Percentiles rank a stretch among this genome's conserved stretches.
Conservation (phyloP, 92 coral and sea anemone species). For the Diadumene lineata region DNA sequence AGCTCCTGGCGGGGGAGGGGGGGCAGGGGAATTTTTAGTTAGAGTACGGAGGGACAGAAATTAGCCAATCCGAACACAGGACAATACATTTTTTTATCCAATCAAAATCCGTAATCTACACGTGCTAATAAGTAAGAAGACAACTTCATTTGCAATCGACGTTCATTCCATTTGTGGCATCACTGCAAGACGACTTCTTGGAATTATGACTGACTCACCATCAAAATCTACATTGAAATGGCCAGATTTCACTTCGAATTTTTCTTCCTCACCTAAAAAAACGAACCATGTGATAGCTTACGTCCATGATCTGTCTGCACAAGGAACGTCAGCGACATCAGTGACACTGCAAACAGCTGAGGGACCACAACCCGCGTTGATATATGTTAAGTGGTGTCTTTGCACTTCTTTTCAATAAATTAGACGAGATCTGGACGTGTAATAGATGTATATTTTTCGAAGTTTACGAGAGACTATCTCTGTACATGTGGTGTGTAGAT, state of each 20-base stretch:
- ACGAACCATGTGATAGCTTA: not conserved
- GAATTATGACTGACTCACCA: not conserved
- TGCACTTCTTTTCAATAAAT: too few species aligned
- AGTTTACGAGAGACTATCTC: too few species aligned
- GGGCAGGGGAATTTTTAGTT: too few species aligned
- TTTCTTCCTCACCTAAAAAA: not conserved
- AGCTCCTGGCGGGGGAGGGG: too few species aligned
- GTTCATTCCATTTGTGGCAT: slow-evolving; percentile 1
- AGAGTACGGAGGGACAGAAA: too few species aligned
- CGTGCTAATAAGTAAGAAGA: not conserved
- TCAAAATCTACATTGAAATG: not conserved
- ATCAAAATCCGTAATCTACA: slow-evolving; percentile 12
- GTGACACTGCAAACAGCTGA: slow-evolving; percentile 6
- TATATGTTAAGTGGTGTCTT: too few species aligned
- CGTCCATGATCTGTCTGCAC: not conserved
- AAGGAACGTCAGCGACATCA: not conserved
- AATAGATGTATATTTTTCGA: too few species aligned
- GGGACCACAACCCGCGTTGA: not conserved
- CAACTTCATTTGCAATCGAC: not conserved
- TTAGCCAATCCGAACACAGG: too few species aligned
- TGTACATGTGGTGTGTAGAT: too few species aligned
- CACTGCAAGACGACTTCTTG: too few species aligned
- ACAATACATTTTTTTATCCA: too few species aligned
- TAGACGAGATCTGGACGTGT: too few species aligned
- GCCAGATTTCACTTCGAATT: not conserved